Evolutionary conservation across 2,113 vertebrate species (phyloP).

Genomic region (Anhinga rufa): DNA sequence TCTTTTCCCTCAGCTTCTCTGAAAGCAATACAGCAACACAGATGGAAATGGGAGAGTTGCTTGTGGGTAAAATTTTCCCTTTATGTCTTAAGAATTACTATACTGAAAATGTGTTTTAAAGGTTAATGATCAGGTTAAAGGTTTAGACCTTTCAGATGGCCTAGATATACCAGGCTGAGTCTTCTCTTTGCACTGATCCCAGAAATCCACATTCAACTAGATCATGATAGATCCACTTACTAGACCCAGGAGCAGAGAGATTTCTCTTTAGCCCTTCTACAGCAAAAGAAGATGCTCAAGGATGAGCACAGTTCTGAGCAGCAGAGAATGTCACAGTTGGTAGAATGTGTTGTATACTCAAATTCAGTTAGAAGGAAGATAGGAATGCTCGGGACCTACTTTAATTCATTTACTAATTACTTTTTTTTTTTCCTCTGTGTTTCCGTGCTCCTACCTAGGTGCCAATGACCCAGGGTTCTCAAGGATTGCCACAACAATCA

Average conservation of each 20-base stretch:
- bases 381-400: neutral
- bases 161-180: neutral
- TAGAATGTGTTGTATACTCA: neutral
- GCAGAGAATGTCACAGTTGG: neutral
- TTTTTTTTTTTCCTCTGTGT: neutral
- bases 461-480: constrained; percentile 84
- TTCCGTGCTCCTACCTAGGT: constrained; percentile 55
- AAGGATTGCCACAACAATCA: constrained; percentile 80
- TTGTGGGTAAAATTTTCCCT: neutral
- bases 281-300: neutral
- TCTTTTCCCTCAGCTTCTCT: neutral
- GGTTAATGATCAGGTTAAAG: neutral
- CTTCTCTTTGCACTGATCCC: neutral
- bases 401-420: neutral
- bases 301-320: neutral
- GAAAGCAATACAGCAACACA: neutral
- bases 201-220: neutral
- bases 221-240: neutral
- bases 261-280: neutral
- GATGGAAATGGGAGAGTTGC: neutral
- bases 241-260: neutral
- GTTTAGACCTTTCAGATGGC: neutral
- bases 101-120: neutral
- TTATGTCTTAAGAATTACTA: neutral
- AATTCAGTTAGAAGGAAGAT: neutral